phyloP scores from a whole-genome alignment of 2,113 vertebrate genomes.

The Caloenas nicobarica region DNA sequence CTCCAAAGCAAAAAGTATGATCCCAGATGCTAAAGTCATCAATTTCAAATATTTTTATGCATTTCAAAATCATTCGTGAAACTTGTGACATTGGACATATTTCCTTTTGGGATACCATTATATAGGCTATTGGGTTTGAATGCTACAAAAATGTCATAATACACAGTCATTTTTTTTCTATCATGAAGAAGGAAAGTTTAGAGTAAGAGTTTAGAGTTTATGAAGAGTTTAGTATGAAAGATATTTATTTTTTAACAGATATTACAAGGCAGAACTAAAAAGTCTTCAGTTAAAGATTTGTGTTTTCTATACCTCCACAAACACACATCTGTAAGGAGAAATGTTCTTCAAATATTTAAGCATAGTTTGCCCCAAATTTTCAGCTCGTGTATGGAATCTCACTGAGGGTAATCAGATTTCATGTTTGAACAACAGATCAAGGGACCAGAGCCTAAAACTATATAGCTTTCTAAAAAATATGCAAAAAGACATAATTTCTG shows the following conservation, averaged over 20 bases:
- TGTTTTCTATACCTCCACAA: not conserved
- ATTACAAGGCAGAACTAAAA: not conserved
- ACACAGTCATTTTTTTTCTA: not conserved
- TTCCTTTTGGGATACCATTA: not conserved
- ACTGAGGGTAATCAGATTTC: not conserved
- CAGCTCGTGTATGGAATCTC: not conserved
- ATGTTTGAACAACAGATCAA: not conserved
- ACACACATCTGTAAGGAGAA: not conserved
- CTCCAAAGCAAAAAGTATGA: not conserved
- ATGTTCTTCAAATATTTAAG: not conserved
- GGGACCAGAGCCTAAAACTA: not conserved
- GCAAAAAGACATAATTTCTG: not conserved
- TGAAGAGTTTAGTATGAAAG: not conserved
- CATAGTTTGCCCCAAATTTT: not conserved
- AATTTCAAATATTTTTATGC: not conserved
- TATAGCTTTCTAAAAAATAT: not conserved
- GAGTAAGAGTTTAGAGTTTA: not conserved
- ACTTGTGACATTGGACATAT: not conserved
- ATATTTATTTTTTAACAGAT: not conserved
- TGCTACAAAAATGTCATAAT: not conserved
- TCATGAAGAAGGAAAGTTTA: not conserved
- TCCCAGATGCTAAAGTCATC: not conserved
- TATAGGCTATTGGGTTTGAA: not conserved
- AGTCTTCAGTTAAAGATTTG: not conserved
- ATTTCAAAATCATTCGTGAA: not conserved